Evolutionary conservation across 2,113 vertebrate species (phyloP).

Genomic region (Murina feae): DNA sequence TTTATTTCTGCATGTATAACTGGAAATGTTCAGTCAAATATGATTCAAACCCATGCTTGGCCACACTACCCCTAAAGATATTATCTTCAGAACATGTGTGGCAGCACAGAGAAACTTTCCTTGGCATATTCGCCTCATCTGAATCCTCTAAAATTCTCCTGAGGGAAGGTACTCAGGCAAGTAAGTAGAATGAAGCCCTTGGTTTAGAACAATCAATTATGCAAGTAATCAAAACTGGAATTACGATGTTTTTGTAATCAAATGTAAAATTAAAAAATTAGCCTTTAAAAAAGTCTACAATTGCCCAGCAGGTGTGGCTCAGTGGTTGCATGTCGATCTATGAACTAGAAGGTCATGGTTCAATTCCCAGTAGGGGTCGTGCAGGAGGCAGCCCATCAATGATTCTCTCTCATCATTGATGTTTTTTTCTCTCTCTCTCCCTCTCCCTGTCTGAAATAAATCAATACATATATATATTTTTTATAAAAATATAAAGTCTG

Average conservation of each 20-base stretch:
- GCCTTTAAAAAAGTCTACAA: neutral
- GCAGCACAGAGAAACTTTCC: neutral
- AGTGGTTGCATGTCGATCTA: too few relatives aligned
- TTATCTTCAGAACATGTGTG: neutral
- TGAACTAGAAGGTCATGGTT: too few relatives aligned
- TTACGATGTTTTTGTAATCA: neutral
- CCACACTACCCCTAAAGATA: neutral
- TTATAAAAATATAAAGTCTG: neutral
- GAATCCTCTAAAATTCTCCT: slow-evolving; percentile 3
- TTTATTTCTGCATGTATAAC: neutral
- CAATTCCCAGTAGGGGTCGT: too few relatives aligned
- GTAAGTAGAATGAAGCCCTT: neutral
- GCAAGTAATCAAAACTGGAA: neutral
- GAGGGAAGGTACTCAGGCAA: neutral
- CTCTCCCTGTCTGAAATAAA: too few relatives aligned
- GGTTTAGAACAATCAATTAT: neutral
- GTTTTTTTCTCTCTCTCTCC: too few relatives aligned
- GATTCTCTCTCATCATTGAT: too few relatives aligned
- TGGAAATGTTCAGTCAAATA: neutral
- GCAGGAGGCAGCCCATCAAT: too few relatives aligned
- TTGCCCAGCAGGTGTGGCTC: neutral
- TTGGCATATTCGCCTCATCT: neutral
- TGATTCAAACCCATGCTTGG: neutral
- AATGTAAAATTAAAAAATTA: neutral
- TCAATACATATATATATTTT: too few relatives aligned